A percentile compares a stretch with the other conserved stretches of the same genome.
Conservation (phyloP, 1,140 invertebrate species). For the Plutomurus gul region DNA sequence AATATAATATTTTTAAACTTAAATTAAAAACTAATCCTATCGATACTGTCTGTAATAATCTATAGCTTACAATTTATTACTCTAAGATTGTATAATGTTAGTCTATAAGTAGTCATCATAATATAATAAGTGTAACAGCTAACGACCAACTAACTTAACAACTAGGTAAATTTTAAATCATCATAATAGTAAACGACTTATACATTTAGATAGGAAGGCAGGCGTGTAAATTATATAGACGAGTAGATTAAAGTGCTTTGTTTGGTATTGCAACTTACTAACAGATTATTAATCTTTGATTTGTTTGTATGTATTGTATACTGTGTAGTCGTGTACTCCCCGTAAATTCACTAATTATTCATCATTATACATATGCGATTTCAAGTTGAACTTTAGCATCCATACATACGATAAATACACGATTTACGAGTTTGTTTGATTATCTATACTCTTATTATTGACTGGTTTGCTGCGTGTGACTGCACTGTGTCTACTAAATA, state of each 20-base stretch:
- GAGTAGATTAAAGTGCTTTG: slow-evolving; percentile 14
- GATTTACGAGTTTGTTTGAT: slow-evolving; percentile 17
- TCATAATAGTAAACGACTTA: background rate
- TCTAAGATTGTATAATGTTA: background rate
- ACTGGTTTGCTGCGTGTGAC: background rate
- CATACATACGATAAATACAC: slow-evolving; percentile 20
- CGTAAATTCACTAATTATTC: background rate
- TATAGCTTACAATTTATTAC: too few relatives aligned
- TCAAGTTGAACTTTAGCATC: slow-evolving; percentile 17
- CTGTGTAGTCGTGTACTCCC: background rate
- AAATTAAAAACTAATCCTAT: slow-evolving; percentile 2
- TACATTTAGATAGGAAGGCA: slow-evolving; percentile 12
- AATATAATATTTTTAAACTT: slow-evolving; percentile 10
- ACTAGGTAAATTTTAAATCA: background rate
- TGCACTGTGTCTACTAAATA: background rate
- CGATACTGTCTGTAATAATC: too few relatives aligned
- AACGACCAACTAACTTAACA: background rate
- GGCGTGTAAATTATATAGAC: background rate
- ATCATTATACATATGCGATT: background rate
- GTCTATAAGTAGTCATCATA: background rate
- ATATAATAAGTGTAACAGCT: background rate
- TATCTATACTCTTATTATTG: slow-evolving; percentile 8
- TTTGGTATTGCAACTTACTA: slow-evolving; percentile 24
- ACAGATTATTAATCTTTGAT: slow-evolving; percentile 12
- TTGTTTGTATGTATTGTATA: slow-evolving; percentile 21